These are phyloP conservation scores for Crypturellus tataupa DNA, from an alignment of 2,797 vertebrate species.

Conservation along the genomic window DNA sequence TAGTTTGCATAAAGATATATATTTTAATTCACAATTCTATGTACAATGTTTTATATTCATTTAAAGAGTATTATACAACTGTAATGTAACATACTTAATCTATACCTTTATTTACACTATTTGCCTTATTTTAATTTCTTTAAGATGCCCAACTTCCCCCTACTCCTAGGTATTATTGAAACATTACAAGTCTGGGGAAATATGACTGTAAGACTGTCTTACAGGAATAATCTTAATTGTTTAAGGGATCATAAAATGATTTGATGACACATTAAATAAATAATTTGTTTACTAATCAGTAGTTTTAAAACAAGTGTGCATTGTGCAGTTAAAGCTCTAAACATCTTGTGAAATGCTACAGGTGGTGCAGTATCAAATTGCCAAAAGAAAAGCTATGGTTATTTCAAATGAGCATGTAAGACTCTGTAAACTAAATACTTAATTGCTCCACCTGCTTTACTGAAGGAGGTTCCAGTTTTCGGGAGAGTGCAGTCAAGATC, in stretches of 20 bases:
- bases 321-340: constrained; percentile 73
- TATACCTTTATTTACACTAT: constrained; percentile 75
- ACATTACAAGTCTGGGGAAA: neutral
- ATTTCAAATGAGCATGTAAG: constrained; percentile 44
- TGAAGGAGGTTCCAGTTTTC: constrained; percentile 90
- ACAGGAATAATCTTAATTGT: neutral
- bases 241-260: constrained; percentile 41
- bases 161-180: constrained; percentile 44
- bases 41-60: constrained; percentile 65
- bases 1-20: constrained; percentile 67
- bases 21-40: constrained; percentile 60
- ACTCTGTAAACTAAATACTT: neutral
- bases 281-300: constrained; percentile 79
- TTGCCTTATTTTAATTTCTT: constrained; percentile 54
- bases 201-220: neutral
- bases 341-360: constrained; percentile 66
- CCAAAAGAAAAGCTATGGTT: constrained; percentile 22
- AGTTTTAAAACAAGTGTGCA: constrained; percentile 80
- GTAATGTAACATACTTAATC: constrained; percentile 53
- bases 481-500: constrained; percentile 95
- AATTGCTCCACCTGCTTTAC: constrained; percentile 75
- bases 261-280: constrained; percentile 80
- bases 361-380: constrained; percentile 44
- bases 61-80: constrained; percentile 79
- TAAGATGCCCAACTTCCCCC: neutral